A percentile compares a stretch with the other conserved stretches of the same genome.
Evolutionary conservation across 2,113 vertebrate species (phyloP).

Genomic region (Malurus elegans): DNA sequence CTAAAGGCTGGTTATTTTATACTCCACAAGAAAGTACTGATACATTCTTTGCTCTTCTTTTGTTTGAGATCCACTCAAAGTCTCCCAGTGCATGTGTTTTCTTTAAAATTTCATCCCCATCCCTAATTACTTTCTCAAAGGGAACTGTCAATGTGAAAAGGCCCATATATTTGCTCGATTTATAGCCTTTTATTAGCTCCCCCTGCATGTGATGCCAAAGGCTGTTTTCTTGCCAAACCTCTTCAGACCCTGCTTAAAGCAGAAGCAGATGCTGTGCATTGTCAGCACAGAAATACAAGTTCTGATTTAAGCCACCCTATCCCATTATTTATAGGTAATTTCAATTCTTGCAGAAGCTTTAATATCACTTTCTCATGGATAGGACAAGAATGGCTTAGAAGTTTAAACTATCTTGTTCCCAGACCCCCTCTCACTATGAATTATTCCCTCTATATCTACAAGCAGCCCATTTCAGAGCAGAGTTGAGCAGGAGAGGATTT

Average conservation of each 20-base stretch:
- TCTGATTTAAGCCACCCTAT: constrained; percentile 18
- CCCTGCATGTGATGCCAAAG: constrained; percentile 17
- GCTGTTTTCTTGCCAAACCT: constrained; percentile 33
- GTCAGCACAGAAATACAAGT: constrained; percentile 45
- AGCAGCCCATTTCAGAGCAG: not conserved
- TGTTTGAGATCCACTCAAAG: not conserved
- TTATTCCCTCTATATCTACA: not conserved
- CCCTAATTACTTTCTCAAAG: constrained; percentile 38
- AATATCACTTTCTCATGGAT: not conserved
- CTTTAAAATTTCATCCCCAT: constrained; percentile 36
- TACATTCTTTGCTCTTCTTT: not conserved
- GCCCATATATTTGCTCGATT: constrained; percentile 36
- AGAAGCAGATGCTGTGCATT: constrained; percentile 42
- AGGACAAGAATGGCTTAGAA: not conserved
- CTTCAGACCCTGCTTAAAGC: constrained; percentile 37
- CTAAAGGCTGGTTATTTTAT: not conserved
- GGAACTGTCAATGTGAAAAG: constrained; percentile 45
- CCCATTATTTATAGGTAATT: constrained; percentile 35
- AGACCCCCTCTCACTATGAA: not conserved
- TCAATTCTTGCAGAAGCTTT: constrained; percentile 6
- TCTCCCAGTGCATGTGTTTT: constrained; percentile 28
- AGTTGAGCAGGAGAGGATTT: not conserved
- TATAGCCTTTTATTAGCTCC: constrained; percentile 54
- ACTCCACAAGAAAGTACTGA: not conserved
- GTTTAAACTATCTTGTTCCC: not conserved